These are phyloP conservation scores for Sebastes oblongus DNA, from an alignment of 2,797 vertebrate species.

Conservation along the genomic window DNA sequence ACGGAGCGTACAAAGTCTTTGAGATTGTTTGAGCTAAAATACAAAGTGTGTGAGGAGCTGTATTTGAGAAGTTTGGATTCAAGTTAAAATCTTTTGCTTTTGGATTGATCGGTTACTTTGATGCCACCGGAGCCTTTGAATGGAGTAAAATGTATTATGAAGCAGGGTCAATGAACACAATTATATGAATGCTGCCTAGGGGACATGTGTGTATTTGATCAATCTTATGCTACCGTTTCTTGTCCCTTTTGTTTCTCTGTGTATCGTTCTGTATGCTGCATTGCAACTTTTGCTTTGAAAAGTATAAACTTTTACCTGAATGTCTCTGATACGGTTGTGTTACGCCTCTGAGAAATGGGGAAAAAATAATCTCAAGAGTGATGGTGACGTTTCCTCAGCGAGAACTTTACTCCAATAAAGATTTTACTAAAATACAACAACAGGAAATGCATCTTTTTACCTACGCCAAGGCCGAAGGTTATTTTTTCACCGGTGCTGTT, in stretches of 20 bases:
- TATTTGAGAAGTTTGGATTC: not conserved
- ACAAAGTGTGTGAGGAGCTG: not conserved
- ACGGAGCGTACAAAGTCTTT: not conserved
- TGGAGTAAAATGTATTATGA: not conserved
- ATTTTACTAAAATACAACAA: no score
- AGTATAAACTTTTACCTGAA: not conserved
- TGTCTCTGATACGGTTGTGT: not conserved
- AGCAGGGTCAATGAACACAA: not conserved
- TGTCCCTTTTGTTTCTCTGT: not conserved
- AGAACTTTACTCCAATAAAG: no score
- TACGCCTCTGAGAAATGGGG: no score
- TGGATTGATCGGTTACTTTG: constrained; percentile 13
- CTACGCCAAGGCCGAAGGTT: no score
- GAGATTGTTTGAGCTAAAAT: constrained; percentile 16
- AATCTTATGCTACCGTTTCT: not conserved
- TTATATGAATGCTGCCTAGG: not conserved
- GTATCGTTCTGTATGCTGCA: not conserved
- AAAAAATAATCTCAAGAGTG: no score
- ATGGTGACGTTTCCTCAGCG: no score
- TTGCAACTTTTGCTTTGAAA: not conserved
- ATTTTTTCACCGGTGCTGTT: no score
- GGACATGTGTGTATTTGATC: not conserved
- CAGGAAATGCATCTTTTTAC: no score
- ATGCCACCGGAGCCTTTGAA: not conserved
- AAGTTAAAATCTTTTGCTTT: constrained; percentile 1